phyloP scores from a whole-genome alignment of 2,113 vertebrate genomes.

The Lipotes vexillifer region DNA sequence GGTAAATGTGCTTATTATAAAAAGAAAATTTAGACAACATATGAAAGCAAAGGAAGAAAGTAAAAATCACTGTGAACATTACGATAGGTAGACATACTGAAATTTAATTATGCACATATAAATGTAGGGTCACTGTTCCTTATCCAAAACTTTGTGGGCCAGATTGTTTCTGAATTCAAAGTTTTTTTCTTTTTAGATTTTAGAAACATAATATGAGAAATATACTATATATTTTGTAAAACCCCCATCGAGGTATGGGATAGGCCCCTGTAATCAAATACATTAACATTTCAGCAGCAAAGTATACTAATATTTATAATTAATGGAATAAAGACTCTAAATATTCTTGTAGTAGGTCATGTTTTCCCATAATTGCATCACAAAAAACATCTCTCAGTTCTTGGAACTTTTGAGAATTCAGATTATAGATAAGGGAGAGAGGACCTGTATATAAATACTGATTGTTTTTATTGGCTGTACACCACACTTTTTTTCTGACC shows the following conservation, averaged over 20 bases:
- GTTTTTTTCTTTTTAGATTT: background rate
- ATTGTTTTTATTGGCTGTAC: background rate
- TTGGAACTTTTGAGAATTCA: constrained; percentile 14
- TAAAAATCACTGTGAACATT: background rate
- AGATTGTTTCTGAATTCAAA: background rate
- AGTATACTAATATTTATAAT: background rate
- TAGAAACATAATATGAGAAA: background rate
- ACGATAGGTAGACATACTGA: background rate
- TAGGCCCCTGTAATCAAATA: background rate
- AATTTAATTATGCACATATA: background rate
- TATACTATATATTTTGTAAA: background rate
- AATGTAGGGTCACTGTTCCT: background rate
- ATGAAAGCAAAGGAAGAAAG: constrained; percentile 3
- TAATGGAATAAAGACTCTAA: background rate
- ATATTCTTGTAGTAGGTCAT: background rate
- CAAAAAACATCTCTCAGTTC: constrained; percentile 8
- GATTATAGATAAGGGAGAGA: background rate
- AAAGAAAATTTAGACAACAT: background rate
- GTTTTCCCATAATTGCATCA: background rate
- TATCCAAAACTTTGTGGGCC: background rate
- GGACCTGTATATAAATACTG: background rate
- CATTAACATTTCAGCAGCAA: background rate
- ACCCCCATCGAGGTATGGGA: background rate
- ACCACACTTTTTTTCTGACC: background rate
- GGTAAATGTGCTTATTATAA: background rate